Conservation (phyloP, 2,113 vertebrate genomes). For the Lampris incognitus region DNA sequence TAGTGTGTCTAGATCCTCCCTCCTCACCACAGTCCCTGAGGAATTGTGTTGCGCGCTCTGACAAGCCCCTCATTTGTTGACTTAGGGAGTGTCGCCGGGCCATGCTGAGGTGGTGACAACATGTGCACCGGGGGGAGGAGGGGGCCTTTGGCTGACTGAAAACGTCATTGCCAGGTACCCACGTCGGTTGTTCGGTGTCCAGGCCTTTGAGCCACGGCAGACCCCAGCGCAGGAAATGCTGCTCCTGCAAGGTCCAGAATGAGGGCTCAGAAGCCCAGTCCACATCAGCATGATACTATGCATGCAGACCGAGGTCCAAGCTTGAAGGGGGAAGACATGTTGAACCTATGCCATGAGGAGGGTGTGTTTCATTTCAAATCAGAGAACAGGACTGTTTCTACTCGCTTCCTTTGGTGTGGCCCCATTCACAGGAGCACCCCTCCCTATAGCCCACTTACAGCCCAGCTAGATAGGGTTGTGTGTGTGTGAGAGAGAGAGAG, state of each 20-base stretch:
- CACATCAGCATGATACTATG: slow-evolving; percentile 47
- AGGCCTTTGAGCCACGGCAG: slow-evolving; percentile 48
- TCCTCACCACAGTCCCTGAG: slow-evolving; percentile 70
- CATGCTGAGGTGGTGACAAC: slow-evolving; percentile 78
- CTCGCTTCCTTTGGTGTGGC: slow-evolving; percentile 76
- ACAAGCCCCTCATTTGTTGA: slow-evolving; percentile 82
- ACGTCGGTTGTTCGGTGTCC: slow-evolving; percentile 58
- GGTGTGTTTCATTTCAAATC: slow-evolving; percentile 80
- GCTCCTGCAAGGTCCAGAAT: slow-evolving; percentile 38
- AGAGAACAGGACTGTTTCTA: slow-evolving; percentile 70
- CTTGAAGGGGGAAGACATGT: slow-evolving; percentile 52
- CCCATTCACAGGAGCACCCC: slow-evolving; percentile 76
- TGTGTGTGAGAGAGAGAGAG: slow-evolving; percentile 32
- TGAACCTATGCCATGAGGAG: slow-evolving; percentile 67
- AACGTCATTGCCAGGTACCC: slow-evolving; percentile 70
- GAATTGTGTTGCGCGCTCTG: slow-evolving; percentile 80
- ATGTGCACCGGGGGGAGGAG: slow-evolving; percentile 42
- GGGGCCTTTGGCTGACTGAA: slow-evolving; percentile 58
- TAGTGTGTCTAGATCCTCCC: slow-evolving; percentile 69
- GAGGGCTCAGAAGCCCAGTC: slow-evolving; percentile 50
- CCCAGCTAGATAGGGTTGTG: slow-evolving; percentile 63
- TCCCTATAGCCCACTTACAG: slow-evolving; percentile 68
- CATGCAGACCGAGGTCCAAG: slow-evolving; percentile 51
- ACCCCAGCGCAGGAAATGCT: slow-evolving; percentile 57
- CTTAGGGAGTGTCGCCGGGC: slow-evolving; percentile 81